These are phyloP conservation scores for Solea solea DNA, from an alignment of 2,113 vertebrate genomes.

Conservation along the genomic window DNA sequence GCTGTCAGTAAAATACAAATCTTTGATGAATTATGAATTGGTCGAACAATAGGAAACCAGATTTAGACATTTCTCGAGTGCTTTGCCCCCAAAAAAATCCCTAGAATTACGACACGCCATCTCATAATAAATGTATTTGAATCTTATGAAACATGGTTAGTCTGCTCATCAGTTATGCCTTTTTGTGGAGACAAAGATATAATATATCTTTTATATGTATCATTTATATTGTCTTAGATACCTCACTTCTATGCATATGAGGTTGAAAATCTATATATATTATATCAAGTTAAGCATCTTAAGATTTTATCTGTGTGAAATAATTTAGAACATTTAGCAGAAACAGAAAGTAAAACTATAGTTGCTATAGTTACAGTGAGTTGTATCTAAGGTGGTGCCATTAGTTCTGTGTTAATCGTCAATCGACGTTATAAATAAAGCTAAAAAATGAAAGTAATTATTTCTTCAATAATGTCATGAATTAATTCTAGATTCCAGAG, in stretches of 20 bases:
- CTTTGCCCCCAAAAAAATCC: background rate
- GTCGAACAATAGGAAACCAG: slow-evolving; percentile 4
- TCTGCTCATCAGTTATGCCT: background rate
- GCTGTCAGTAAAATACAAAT: slow-evolving; percentile 26
- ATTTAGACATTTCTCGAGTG: background rate
- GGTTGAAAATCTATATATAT: background rate
- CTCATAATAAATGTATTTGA: background rate
- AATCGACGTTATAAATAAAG: background rate
- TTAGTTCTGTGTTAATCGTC: too few species aligned
- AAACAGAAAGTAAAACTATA: too few species aligned
- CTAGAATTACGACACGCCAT: background rate
- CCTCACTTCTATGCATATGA: background rate
- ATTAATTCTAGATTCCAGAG: background rate
- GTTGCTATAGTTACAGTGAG: background rate
- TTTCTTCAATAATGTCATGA: background rate
- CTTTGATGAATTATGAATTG: background rate
- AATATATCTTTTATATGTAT: too few species aligned
- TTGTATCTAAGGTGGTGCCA: too few species aligned
- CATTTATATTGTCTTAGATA: background rate
- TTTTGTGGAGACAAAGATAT: too few species aligned
- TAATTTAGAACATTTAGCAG: background rate
- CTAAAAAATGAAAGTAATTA: background rate
- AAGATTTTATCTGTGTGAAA: background rate
- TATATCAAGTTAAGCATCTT: background rate
- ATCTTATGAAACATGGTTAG: background rate